Conservation (phyloP, 2,888 invertebrate species). For the Aporophyla lueneburgensis region DNA sequence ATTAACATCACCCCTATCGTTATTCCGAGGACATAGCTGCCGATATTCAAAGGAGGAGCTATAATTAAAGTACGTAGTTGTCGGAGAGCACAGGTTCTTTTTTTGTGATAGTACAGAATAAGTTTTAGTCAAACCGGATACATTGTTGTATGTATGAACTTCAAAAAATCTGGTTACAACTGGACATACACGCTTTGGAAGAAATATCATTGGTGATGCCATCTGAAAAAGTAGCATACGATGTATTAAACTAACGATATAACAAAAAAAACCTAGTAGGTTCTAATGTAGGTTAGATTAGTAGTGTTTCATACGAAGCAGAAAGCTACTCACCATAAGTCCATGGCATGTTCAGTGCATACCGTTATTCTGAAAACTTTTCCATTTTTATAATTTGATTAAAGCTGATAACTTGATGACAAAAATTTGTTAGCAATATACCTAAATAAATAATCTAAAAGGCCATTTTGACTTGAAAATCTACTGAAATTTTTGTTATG, state of each 20-base stretch:
- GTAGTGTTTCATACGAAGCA: neutral
- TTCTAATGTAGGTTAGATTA: neutral
- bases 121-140: constrained; percentile 26
- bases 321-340: constrained; percentile 55
- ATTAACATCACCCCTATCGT: constrained; percentile 59
- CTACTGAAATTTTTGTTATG: constrained; percentile 38
- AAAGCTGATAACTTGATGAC: constrained; percentile 7
- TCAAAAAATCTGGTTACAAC: constrained; percentile 58
- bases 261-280: neutral
- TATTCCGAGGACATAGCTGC: constrained; percentile 70
- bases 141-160: constrained; percentile 33
- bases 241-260: neutral
- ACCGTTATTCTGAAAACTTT: constrained; percentile 52
- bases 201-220: constrained; percentile 75
- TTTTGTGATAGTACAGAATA: constrained; percentile 22
- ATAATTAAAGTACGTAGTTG: constrained; percentile 30
- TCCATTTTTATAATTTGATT: constrained; percentile 64
- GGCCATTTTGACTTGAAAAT: constrained; percentile 26
- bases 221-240: constrained; percentile 74
- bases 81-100: constrained; percentile 10
- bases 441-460: constrained; percentile 26
- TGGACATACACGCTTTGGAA: constrained; percentile 67
- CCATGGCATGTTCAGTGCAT: constrained; percentile 64
- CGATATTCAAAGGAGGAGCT: constrained; percentile 68
- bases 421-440: constrained; percentile 8